Evolutionary conservation across 2,888 invertebrate genomes (phyloP).

Genomic region (Drosophila nr. medialis): DNA sequence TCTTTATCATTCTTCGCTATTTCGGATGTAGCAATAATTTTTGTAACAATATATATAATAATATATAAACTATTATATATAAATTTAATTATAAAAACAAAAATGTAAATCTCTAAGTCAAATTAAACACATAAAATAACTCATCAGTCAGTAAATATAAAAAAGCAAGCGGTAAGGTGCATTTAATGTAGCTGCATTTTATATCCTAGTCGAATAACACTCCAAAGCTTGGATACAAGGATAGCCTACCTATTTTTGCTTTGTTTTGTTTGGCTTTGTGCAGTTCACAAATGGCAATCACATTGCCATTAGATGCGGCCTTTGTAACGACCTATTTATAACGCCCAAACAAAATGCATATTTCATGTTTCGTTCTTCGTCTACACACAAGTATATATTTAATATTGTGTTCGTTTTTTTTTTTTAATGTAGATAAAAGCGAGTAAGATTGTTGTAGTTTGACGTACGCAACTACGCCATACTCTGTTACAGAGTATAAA

Average conservation of each 20-base stretch:
- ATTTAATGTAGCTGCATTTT: background rate
- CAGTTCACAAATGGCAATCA: constrained; percentile 73
- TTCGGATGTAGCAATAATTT: background rate
- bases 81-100: background rate
- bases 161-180: background rate
- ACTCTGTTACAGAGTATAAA: background rate
- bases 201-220: background rate
- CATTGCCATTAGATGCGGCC: constrained; percentile 65
- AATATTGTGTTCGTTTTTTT: background rate
- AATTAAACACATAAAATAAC: background rate
- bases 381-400: background rate
- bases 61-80: background rate
- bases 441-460: background rate
- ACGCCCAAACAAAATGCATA: constrained; percentile 54
- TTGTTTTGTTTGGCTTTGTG: constrained; percentile 20
- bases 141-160: background rate
- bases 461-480: background rate
- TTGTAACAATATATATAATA: background rate
- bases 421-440: constrained; percentile 20
- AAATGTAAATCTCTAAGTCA: background rate
- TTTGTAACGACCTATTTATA: constrained; percentile 38
- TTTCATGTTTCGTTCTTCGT: constrained; percentile 57
- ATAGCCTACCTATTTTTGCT: background rate
- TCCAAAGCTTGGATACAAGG: accelerated
- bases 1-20: no score